These are phyloP conservation scores for Chaetorhynchus papuensis DNA, from an alignment of 2,113 vertebrate species.

Conservation along the genomic window DNA sequence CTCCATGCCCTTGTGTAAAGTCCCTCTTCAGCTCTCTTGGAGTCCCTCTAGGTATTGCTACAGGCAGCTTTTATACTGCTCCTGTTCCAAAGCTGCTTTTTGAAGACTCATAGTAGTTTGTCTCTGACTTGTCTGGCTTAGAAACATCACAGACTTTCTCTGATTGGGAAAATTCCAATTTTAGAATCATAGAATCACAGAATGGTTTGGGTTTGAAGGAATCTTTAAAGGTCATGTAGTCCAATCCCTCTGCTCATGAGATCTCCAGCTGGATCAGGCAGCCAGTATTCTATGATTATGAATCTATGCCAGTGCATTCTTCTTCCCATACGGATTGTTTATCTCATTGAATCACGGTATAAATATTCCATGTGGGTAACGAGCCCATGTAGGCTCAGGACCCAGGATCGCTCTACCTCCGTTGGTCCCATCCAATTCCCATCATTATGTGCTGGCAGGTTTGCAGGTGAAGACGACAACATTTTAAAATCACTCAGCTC, in stretches of 20 bases:
- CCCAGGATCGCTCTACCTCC: not conserved
- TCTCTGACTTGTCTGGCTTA: not conserved
- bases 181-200: not conserved
- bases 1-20: not conserved
- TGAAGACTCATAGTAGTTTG: not conserved
- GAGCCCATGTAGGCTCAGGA: not conserved
- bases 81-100: not conserved
- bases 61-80: not conserved
- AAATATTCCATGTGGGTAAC: not conserved
- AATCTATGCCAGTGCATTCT: not conserved
- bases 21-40: not conserved
- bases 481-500: not conserved
- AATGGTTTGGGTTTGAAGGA: not conserved
- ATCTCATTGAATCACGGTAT: not conserved
- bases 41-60: not conserved
- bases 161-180: not conserved
- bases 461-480: not conserved
- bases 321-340: not conserved
- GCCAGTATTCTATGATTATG: not conserved
- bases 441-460: not conserved
- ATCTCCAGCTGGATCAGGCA: not conserved
- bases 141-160: not conserved
- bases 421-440: not conserved
- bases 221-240: not conserved
- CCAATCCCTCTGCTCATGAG: not conserved